Base-by-base conservation (phyloP, 2,888 invertebrate genomes). In the Agrotis exclamationis region DNA sequence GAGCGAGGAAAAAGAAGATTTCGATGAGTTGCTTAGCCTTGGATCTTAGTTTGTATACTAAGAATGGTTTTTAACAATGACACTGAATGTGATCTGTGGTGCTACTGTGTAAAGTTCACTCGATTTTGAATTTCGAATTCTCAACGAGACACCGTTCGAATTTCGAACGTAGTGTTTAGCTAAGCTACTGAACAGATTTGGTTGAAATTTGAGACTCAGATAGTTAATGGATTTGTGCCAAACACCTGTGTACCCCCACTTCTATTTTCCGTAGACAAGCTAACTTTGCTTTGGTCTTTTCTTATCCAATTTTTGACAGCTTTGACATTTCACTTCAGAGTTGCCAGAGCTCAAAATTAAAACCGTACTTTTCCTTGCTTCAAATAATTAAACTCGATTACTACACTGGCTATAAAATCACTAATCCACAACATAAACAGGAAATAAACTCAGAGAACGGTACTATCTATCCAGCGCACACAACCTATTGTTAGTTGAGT, bases 401-500 rank as follows among this genome's bases (percentile, higher is more conserved):
- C 0, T 39, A 18, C 4, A 3, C 11, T 22, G 18, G 51, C 47
- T 45, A n/a, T 47, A 56, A 3, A 48, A 18, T 50, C 47, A 57
- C 18, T 28, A 72, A 63, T 62, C 47, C n/a, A 51, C 44, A 20
- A 24, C 20, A 45, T 68, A 62, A 65, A 69, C 82, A 78, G 77
- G 65, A 81, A 82, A 63, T 51, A 79, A 76, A 77, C 44, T 51
- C 66, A 7, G 67, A 44, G 53, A 81, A 79, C 78, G 63, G 66
- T 77, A 70, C 16, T 11, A 71, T 13, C 16, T 51, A 81, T 64
- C 53, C 44, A 71, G 70, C 24, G 50, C 70, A 70, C 53, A 63
- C 63, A 74, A 66, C 70, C 76, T 70, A 80, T 85, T 74, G 76
- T 79, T 79, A 76, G 57, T 47, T 63, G 62, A 54, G 68, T 74